Conservation (phyloP, 2,797 vertebrate species). For the Gymnopithys bicolor region DNA sequence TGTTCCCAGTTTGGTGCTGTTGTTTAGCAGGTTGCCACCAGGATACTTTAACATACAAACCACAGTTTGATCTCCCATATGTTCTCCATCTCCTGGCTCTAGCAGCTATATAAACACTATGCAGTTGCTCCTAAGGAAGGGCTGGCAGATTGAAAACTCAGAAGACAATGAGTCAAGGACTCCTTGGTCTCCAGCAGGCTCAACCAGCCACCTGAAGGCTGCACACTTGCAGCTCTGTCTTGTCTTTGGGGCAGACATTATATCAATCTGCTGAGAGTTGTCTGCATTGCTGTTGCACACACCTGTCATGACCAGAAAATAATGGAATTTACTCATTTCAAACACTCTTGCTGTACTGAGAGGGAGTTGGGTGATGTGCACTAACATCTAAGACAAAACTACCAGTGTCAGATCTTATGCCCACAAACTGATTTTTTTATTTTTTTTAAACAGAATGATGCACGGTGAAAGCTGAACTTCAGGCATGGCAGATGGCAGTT, state of each 20-base stretch:
- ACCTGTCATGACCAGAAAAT: not conserved
- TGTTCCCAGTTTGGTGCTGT: not conserved
- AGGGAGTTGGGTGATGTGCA: not conserved
- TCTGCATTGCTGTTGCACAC: not conserved
- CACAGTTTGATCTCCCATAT: not conserved
- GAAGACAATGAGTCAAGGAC: not conserved
- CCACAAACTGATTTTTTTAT: not conserved
- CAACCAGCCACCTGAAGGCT: not conserved
- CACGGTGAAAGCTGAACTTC: not conserved
- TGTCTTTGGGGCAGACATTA: not conserved
- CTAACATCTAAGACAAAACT: not conserved
- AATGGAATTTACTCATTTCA: not conserved
- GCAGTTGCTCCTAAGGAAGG: not conserved
- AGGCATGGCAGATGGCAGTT: not conserved
- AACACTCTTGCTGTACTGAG: not conserved
- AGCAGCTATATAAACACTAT: not conserved
- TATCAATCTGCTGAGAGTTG: not conserved
- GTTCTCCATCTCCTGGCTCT: not conserved
- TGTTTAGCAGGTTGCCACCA: not conserved
- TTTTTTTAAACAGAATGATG: not conserved
- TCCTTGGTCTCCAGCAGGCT: not conserved
- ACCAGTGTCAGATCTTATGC: not conserved
- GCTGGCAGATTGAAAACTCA: not conserved
- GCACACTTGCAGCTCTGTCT: not conserved
- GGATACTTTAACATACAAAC: not conserved